These are phyloP conservation scores for Perithous albicinctus DNA, from an alignment of 2,888 invertebrate genomes.

Conservation along the genomic window DNA sequence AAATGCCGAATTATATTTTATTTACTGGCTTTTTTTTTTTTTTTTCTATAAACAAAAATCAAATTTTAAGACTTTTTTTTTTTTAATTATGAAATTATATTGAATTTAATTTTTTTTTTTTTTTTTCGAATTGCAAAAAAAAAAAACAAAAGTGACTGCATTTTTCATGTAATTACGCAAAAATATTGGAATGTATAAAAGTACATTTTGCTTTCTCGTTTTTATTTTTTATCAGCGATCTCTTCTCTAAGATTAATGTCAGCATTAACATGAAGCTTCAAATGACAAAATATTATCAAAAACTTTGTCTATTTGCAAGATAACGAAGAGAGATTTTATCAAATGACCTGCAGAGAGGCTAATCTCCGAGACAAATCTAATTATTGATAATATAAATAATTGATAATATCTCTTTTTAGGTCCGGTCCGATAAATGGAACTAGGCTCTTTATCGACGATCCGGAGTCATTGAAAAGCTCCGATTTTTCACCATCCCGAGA, in stretches of 20 bases:
- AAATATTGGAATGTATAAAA: too few relatives aligned
- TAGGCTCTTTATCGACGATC: slow-evolving; percentile 74
- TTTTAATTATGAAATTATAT: too few relatives aligned
- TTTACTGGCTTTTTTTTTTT: too few relatives aligned
- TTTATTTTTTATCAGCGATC: too few relatives aligned
- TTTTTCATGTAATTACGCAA: too few relatives aligned
- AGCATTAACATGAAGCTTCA: background rate
- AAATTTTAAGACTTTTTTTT: too few relatives aligned
- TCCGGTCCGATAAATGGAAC: slow-evolving; percentile 77
- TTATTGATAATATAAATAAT: slow-evolving; percentile 12
- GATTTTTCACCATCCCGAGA: slow-evolving; percentile 76
- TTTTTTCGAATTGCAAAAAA: too few relatives aligned
- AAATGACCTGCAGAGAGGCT: background rate
- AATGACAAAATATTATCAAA: slow-evolving; percentile 10
- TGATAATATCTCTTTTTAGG: slow-evolving; percentile 69
- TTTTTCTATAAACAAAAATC: too few relatives aligned
- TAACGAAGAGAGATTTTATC: slow-evolving; percentile 7
- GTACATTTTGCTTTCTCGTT: too few relatives aligned
- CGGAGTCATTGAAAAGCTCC: slow-evolving; percentile 73
- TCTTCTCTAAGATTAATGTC: background rate
- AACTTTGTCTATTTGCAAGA: background rate
- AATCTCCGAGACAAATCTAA: slow-evolving; percentile 1
- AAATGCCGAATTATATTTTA: too few relatives aligned
- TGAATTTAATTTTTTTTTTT: too few relatives aligned
- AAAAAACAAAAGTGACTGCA: too few relatives aligned